phyloP scores from a whole-genome alignment of 2,113 vertebrate species.

The Jacana jacana region DNA sequence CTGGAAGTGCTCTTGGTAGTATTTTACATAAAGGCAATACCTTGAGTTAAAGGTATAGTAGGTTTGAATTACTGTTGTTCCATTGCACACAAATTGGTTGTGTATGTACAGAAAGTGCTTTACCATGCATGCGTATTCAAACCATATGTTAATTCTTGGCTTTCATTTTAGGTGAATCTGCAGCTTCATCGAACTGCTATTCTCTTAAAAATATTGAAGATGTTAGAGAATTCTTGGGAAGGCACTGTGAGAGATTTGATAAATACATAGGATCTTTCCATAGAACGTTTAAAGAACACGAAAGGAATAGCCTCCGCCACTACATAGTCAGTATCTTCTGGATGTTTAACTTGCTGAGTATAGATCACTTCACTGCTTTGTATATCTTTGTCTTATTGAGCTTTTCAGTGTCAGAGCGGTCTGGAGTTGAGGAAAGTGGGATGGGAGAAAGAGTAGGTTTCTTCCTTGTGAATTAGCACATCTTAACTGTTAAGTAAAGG shows the following conservation, averaged over 20 bases:
- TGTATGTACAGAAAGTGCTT: neutral
- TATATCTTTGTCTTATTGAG: neutral
- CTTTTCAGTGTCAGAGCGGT: neutral
- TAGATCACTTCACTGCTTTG: neutral
- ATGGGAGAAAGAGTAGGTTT: neutral
- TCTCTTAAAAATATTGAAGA: slow-evolving; percentile 89
- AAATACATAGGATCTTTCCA: slow-evolving; percentile 83
- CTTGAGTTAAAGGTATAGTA: neutral
- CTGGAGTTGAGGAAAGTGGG: neutral
- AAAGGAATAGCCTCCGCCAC: slow-evolving; percentile 90
- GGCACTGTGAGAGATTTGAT: slow-evolving; percentile 87
- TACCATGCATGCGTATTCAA: neutral
- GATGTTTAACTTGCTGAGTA: neutral
- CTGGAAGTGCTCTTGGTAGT: neutral
- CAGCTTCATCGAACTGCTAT: slow-evolving; percentile 69
- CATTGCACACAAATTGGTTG: neutral
- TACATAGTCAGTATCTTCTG: slow-evolving; percentile 87
- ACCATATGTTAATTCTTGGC: neutral
- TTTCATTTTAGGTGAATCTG: slow-evolving; percentile 74
- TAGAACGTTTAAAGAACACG: slow-evolving; percentile 85
- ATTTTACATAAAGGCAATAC: neutral
- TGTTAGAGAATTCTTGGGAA: slow-evolving; percentile 89
- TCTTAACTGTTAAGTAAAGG: neutral
- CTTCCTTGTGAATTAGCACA: neutral
- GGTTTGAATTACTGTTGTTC: neutral